Base-by-base conservation (phyloP, 1,140 invertebrate genomes). In the Drosophila nikananu region DNA sequence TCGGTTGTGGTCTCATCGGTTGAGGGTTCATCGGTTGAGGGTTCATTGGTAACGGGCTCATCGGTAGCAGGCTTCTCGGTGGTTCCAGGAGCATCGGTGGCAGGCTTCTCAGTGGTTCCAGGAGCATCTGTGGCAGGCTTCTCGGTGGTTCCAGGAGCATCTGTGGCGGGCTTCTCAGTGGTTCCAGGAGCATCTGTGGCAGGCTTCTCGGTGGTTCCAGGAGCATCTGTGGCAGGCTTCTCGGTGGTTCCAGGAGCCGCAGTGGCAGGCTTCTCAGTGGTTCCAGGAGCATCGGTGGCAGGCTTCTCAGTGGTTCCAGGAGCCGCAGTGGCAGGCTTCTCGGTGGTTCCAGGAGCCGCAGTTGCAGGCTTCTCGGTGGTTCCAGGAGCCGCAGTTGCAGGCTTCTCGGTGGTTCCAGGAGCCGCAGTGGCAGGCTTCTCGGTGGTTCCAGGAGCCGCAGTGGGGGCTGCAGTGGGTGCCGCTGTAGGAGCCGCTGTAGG, bases 201-300 rank as follows among this genome's bases (percentile, higher is more conserved):
- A 0, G 32, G 23, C 2, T 13, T 5, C 1, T 30, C 60, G 0
- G 68, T 62, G 21, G 67, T 46, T n/a, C 25, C 58, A 30, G 27
- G 59, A 30, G 27, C 23, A 27, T 25, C 8, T 1, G 46, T 30
- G 13, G 19, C 17, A 0, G 32, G 23, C 2, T 13, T 5, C 1
- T 30, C 60, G 0, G 68, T 62, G 21, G 67, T 46, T n/a, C 25
- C 58, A 30, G 27, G 59, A 35, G 32, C 30, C 2, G 32, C 30
- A 32, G 30, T 32, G 30, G 19, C 17, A 0, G 32, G 23, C 2
- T 13, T 5, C 1, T 30, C 60, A 0, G 68, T 62, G 19, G 66
- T 44, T n/a, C 25, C 58, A 30, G 27, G 59, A 27, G 27, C 27
- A 30, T 15, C 32, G 0, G 42, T 30, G 5, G 15, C 19, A 0